phyloP scores from a whole-genome alignment of 2,888 invertebrate genomes.

The Cecidostiba fungosa region DNA sequence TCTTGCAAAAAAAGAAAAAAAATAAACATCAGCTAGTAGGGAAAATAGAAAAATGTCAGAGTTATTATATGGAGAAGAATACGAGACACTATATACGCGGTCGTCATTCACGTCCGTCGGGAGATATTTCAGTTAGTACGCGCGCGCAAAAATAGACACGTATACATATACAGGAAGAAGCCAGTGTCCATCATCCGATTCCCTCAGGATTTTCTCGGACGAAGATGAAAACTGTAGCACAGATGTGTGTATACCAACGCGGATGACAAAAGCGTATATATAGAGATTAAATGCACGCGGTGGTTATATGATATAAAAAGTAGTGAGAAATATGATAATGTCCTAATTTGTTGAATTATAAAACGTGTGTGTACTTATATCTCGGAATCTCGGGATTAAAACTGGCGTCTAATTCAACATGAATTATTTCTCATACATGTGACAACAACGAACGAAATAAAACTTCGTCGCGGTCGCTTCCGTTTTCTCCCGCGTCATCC shows the following conservation, averaged over 20 bases:
- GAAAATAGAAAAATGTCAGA: slow-evolving; percentile 14
- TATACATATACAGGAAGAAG: slow-evolving; percentile 58
- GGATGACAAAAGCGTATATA: not conserved
- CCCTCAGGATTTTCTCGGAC: slow-evolving; percentile 66
- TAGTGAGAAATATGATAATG: too few species aligned
- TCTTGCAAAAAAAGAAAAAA: not conserved
- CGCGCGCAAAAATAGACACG: slow-evolving; percentile 42
- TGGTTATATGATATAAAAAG: too few species aligned
- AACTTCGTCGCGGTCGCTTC: slow-evolving; percentile 15
- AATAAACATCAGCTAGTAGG: not conserved
- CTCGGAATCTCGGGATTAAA: too few species aligned
- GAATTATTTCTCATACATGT: too few species aligned
- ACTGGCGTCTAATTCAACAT: too few species aligned
- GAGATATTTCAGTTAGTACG: slow-evolving; percentile 55
- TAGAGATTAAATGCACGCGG: not conserved
- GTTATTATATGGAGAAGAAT: not conserved
- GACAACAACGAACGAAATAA: not conserved
- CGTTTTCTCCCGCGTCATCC: not conserved
- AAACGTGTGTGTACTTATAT: not conserved
- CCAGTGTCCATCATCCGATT: slow-evolving; percentile 70
- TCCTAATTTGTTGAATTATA: slow-evolving; percentile 1
- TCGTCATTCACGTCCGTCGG: slow-evolving; percentile 49
- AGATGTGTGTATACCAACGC: not conserved
- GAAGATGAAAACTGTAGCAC: slow-evolving; percentile 48
- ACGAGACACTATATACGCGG: slow-evolving; percentile 12